Percentiles rank a stretch among this genome's conserved stretches.
These are phyloP conservation scores for Torymus texanus DNA, from an alignment of 2,888 invertebrate species.

Conservation along the genomic window DNA sequence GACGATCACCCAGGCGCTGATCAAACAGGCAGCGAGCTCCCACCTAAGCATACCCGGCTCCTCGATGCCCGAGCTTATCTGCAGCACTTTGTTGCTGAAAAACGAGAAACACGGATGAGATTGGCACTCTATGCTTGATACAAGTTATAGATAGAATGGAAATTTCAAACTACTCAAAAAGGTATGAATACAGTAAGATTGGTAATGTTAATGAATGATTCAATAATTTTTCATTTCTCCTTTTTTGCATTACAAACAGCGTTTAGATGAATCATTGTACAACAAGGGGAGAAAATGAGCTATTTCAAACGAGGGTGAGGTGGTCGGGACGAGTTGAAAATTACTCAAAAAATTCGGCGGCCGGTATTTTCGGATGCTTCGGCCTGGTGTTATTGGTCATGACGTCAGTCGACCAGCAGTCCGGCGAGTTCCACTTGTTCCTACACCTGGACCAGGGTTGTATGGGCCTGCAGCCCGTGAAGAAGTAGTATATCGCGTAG, in stretches of 20 bases:
- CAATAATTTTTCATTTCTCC: too few species aligned
- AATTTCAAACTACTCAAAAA: too few species aligned
- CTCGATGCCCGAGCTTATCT: slow-evolving; percentile 89
- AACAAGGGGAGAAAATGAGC: too few species aligned
- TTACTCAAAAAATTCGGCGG: slow-evolving; percentile 96
- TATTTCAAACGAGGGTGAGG: too few species aligned
- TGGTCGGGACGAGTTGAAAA: too few species aligned
- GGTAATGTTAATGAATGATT: too few species aligned
- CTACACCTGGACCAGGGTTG: slow-evolving; percentile 94
- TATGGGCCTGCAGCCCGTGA: slow-evolving; percentile 90
- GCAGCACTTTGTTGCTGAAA: slow-evolving; percentile 88
- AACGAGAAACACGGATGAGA: slow-evolving; percentile 59
- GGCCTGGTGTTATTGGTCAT: slow-evolving; percentile 79
- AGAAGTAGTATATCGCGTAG: slow-evolving; percentile 95
- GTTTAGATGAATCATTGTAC: too few species aligned
- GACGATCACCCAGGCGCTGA: slow-evolving; percentile 94
- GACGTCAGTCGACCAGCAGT: slow-evolving; percentile 86
- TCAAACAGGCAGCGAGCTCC: slow-evolving; percentile 92
- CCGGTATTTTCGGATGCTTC: slow-evolving; percentile 86
- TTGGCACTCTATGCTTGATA: too few species aligned
- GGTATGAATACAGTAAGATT: too few species aligned
- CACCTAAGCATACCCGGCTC: slow-evolving; percentile 88
- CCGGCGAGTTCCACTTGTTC: slow-evolving; percentile 87
- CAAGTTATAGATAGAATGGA: too few species aligned
- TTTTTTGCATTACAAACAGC: too few species aligned